Evolutionary conservation across 1,140 invertebrate species (phyloP).

Genomic region (Cotesia chilonis): DNA sequence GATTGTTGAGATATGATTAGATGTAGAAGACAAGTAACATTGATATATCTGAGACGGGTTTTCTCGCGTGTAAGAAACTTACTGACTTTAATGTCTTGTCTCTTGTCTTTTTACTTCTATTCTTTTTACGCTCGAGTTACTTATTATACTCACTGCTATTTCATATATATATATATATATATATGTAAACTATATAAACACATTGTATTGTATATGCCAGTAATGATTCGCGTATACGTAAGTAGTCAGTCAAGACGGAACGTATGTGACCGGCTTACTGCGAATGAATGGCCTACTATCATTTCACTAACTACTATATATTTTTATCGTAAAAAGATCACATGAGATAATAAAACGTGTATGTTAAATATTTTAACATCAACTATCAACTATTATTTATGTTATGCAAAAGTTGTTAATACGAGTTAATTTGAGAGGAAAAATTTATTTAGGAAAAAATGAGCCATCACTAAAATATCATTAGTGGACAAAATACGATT

Average conservation of each 20-base stretch:
- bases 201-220: background rate
- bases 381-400: too few species aligned
- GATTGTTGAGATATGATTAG: too few species aligned
- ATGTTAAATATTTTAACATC: background rate
- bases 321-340: slow-evolving; percentile 23
- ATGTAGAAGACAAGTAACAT: slow-evolving; percentile 16
- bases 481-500: too few species aligned
- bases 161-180: background rate
- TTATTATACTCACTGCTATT: background rate
- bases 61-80: background rate
- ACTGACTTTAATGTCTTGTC: slow-evolving; percentile 3
- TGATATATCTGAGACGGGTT: slow-evolving; percentile 49
- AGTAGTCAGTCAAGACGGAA: slow-evolving; percentile 17
- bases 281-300: slow-evolving; percentile 37
- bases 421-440: too few species aligned
- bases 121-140: slow-evolving; percentile 22
- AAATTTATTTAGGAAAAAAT: too few species aligned
- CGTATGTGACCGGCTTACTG: slow-evolving; percentile 29
- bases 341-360: background rate
- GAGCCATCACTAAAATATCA: too few species aligned
- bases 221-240: background rate
- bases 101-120: too few species aligned
- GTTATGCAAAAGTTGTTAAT: too few species aligned
- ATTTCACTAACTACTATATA: slow-evolving; percentile 18
- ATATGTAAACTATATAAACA: background rate